Conservation (phyloP, 2,888 invertebrate genomes). For the Agrilus biguttatus region DNA sequence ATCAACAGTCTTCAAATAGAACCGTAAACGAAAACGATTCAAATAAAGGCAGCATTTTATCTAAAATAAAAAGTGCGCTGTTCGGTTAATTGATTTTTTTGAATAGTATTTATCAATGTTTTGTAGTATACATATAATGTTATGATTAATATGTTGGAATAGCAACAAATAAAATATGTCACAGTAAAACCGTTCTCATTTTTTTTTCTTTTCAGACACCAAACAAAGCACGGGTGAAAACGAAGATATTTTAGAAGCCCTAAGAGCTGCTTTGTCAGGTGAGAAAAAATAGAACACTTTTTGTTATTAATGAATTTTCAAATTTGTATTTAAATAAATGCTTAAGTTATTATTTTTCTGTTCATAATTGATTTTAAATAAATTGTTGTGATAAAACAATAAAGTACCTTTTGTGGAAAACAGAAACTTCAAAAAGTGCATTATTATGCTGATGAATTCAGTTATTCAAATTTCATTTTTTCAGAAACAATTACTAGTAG, state of each 20-base stretch:
- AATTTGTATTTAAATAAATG: too few relatives aligned
- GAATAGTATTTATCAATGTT: conserved; percentile 1
- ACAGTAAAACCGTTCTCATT: conserved; percentile 4
- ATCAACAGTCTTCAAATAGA: conserved; percentile 34
- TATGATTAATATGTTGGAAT: neutral
- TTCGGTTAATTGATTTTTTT: conserved; percentile 33
- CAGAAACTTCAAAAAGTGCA: too few relatives aligned
- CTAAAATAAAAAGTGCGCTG: conserved; percentile 44
- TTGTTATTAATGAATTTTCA: conserved; percentile 4
- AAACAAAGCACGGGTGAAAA: conserved; percentile 46
- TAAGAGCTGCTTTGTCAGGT: conserved; percentile 43
- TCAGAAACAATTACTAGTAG: conserved; percentile 20
- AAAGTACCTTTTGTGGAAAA: too few relatives aligned
- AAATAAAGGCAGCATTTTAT: conserved; percentile 33
- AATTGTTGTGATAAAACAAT: too few relatives aligned
- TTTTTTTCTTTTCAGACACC: conserved; percentile 38
- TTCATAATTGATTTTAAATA: too few relatives aligned
- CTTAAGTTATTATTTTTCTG: too few relatives aligned
- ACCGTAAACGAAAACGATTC: conserved; percentile 22
- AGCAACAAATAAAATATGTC: conserved; percentile 1
- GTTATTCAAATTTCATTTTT: neutral
- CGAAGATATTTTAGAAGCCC: conserved; percentile 42
- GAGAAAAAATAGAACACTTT: conserved; percentile 18
- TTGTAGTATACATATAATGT: conserved; percentile 2
- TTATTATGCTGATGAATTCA: too few relatives aligned